Evolutionary conservation across 2,888 invertebrate species (phyloP), one percentile per base, ranked within the genome.

Genomic region (Pelosia muscerda): DNA sequence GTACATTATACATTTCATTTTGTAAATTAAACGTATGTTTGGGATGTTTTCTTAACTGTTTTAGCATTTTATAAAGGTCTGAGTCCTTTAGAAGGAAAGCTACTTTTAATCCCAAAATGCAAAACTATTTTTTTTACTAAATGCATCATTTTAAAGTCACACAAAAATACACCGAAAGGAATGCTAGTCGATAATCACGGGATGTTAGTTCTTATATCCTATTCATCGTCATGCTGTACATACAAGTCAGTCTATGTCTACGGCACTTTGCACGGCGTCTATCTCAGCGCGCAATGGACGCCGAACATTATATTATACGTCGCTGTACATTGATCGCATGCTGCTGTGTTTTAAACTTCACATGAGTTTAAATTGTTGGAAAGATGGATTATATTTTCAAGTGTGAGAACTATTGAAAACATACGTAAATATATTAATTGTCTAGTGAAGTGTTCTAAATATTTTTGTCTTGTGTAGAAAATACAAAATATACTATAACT

Each of bases 201-300:
- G 86, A 88, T 84, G 76, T 79, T 80, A 81, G 78, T 81, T 81
- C 80, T 83, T 86, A 86, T 53, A 72, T 84, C 25, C 73, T 79
- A 87, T 88, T 90, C 84, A 90, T 86, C 85, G 75, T 92, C 92
- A 93, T 92, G 92, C 92, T 91, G 90, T 89, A 92, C 91, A 92
- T 89, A 92, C 91, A 92, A 86, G 86, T 93, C 93, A 93, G 92
- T 93, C 94, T 92, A 92, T 90, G 84, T 83, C 87, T 85, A 87
- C 88, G 91, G 92, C 88, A 88, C 81, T 90, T 89, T 90, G 92
- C 88, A 86, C 84, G 89, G 90, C 88, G 69, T 22, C 64, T 28
- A 26, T 60, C 54, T 22, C 13, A 60, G 56, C 57, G 64, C 63
- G 66, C 66, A 63, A 68, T 69, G 71, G 71, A 71, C 81, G 69